Conservation (phyloP, 2,888 invertebrate species). For the Parnassius apollo region DNA sequence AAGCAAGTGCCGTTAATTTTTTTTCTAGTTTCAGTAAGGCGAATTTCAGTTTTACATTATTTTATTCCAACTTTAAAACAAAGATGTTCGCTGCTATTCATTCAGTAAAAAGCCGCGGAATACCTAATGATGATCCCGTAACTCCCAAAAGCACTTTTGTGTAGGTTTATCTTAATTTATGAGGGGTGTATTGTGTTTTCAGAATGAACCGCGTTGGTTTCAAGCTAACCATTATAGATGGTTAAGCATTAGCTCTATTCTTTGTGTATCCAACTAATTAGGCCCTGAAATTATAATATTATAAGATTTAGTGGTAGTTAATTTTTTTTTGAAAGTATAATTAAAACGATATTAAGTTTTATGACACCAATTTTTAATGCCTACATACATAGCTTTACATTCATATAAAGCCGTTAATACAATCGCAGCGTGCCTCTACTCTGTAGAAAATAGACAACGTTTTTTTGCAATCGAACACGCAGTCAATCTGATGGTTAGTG, state of each 20-base stretch:
- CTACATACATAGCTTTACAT: too few species aligned
- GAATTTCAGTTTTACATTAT: too few species aligned
- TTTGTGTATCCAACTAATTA: conserved; percentile 18
- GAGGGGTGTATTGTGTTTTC: conserved; percentile 11
- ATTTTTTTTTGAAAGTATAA: conserved; percentile 1
- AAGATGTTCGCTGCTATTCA: conserved; percentile 24
- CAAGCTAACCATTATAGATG: conserved; percentile 34
- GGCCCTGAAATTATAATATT: conserved; percentile 16
- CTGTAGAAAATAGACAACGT: too few species aligned
- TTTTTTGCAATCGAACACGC: too few species aligned
- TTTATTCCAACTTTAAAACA: conserved; percentile 28
- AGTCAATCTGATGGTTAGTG: too few species aligned
- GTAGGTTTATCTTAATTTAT: conserved; percentile 15
- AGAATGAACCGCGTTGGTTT: conserved; percentile 1
- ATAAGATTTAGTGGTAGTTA: conserved; percentile 6
- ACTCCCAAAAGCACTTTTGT: conserved; percentile 6
- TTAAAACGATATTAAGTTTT: too few species aligned
- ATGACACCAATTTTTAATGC: too few species aligned
- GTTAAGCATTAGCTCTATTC: conserved; percentile 32
- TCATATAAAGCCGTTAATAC: too few species aligned
- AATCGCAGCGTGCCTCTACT: too few species aligned
- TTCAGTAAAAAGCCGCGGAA: conserved; percentile 10
- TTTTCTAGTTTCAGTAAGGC: too few species aligned
- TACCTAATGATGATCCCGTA: conserved; percentile 6
- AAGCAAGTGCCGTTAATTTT: too few species aligned